A percentile compares a stretch with the other conserved stretches of the same genome.
phyloP scores from a whole-genome alignment of 2,797 vertebrate genomes.

The Danio kyathit region DNA sequence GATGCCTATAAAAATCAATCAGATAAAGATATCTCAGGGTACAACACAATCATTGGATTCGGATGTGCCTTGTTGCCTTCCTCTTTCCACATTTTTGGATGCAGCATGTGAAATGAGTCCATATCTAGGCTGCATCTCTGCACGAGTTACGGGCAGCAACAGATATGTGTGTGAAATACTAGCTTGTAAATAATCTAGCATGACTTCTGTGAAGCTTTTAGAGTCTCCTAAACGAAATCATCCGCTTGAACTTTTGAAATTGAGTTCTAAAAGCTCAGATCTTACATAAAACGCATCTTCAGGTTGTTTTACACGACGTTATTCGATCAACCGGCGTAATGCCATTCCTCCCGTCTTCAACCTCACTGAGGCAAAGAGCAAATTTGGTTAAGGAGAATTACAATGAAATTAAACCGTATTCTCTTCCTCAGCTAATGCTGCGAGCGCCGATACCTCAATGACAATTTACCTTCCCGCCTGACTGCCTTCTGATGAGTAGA shows the following conservation, averaged over 20 bases:
- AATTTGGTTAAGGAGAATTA: conserved; percentile 55
- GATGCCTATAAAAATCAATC: background rate
- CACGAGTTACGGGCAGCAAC: background rate
- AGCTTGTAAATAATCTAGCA: conserved; percentile 10
- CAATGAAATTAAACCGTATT: conserved; percentile 60
- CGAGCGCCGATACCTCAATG: conserved; percentile 54
- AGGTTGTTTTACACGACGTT: conserved; percentile 27
- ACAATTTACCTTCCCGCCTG: conserved; percentile 48
- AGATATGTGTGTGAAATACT: conserved; percentile 14
- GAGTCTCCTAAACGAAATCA: conserved; percentile 32
- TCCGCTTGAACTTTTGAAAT: conserved; percentile 26
- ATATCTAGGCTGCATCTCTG: background rate
- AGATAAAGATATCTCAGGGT: conserved; percentile 1
- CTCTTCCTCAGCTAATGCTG: conserved; percentile 46
- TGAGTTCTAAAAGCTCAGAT: conserved; percentile 26
- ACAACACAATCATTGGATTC: conserved; percentile 10
- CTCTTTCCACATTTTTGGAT: background rate
- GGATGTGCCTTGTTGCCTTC: background rate
- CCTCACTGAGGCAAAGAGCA: conserved; percentile 52
- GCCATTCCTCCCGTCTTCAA: conserved; percentile 45
- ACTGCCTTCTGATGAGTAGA: conserved; percentile 52
- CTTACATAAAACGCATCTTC: conserved; percentile 23
- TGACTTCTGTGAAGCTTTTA: conserved; percentile 12
- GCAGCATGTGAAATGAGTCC: background rate
- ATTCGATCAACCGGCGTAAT: conserved; percentile 43